A percentile compares a stretch with the other conserved stretches of the same genome.
Evolutionary conservation across 1,140 invertebrate genomes (phyloP).

Genomic region (Drepana arcuata): DNA sequence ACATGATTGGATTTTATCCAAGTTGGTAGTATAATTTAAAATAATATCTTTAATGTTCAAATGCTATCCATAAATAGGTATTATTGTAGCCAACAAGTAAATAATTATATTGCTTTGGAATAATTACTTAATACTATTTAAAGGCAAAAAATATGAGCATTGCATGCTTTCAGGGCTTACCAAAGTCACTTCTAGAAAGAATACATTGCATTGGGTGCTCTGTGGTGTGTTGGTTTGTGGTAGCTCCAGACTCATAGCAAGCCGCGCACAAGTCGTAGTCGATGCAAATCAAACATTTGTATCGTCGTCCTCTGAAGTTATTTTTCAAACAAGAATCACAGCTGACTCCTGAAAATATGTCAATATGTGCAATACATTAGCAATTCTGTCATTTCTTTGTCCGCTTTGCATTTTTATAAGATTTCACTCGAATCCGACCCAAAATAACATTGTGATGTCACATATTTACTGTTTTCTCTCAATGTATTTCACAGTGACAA

Average conservation of each 20-base stretch:
- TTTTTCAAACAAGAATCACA: conserved; percentile 99
- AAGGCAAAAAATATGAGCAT: too few relatives aligned
- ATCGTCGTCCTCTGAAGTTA: conserved; percentile 96
- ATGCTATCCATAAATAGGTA: too few relatives aligned
- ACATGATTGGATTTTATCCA: too few relatives aligned
- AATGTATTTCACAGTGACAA: conserved; percentile 57
- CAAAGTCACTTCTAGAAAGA: conserved; percentile 95
- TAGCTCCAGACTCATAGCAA: conserved; percentile 95
- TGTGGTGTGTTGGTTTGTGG: conserved; percentile 91
- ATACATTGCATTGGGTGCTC: conserved; percentile 99
- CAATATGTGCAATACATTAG: conserved; percentile 30
- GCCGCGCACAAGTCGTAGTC: conserved; percentile 98
- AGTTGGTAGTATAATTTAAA: too few relatives aligned
- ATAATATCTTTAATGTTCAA: too few relatives aligned
- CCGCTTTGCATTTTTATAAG: conserved; percentile 5
- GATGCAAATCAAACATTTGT: conserved; percentile 98
- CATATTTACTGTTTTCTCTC: conserved; percentile 19
- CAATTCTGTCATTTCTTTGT: conserved; percentile 11
- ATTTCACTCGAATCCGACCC: conserved; percentile 8
- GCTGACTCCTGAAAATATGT: conserved; percentile 87
- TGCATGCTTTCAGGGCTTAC: too few relatives aligned
- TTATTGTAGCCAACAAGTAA: too few relatives aligned
- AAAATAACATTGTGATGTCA: conserved; percentile 6
- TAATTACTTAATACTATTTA: too few relatives aligned
- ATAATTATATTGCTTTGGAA: too few relatives aligned